Percentiles rank a stretch among this genome's conserved stretches.
Evolutionary conservation across 2,113 vertebrate species (phyloP).

Genomic region (Cnemophilus loriae): DNA sequence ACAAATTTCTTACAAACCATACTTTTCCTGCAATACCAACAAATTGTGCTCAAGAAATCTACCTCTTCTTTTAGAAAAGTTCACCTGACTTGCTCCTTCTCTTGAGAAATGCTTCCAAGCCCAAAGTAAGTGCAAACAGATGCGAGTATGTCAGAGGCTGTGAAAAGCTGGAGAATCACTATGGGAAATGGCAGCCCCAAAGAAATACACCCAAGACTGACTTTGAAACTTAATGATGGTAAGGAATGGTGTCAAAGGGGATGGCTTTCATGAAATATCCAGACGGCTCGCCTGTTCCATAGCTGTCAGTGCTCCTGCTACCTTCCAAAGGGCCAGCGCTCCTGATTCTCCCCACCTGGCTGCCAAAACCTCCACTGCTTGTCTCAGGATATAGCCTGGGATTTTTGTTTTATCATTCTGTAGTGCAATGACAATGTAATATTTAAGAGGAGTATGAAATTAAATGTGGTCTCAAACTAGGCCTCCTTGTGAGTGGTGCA

Average conservation of each 20-base stretch:
- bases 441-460: slow-evolving; percentile 17
- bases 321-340: accelerated
- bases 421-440: background rate
- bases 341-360: background rate
- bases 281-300: background rate
- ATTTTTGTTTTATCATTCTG: background rate
- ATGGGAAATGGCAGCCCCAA: background rate
- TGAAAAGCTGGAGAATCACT: background rate
- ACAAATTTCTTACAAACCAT: background rate
- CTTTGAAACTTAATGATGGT: background rate
- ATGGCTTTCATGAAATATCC: background rate
- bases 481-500: background rate
- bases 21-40: background rate
- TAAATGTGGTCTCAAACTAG: slow-evolving; percentile 15
- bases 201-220: background rate
- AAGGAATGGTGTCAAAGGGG: background rate
- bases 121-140: slow-evolving; percentile 1
- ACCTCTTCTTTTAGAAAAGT: background rate
- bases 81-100: background rate
- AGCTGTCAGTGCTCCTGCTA: background rate
- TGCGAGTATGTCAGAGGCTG: background rate
- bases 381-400: background rate
- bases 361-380: accelerated
- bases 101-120: background rate
- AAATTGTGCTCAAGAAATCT: background rate